Percentiles rank a stretch among this genome's conserved stretches.
Conservation (phyloP, 2,888 invertebrate genomes). For the Mythimna albipuncta region DNA sequence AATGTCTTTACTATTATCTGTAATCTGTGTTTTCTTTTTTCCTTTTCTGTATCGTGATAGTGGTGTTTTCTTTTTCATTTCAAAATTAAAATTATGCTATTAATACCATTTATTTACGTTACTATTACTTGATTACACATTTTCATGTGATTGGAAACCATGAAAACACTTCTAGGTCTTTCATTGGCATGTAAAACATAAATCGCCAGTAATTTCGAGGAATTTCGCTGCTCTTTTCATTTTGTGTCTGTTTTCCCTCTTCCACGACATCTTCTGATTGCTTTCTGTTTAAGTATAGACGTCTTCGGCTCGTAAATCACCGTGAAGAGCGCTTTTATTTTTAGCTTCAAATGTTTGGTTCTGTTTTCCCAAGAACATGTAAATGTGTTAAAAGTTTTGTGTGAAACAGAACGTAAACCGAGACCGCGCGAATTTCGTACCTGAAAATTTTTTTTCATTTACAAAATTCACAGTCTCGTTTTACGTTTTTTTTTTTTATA, state of each 20-base stretch:
- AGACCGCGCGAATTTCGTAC: constrained; percentile 19
- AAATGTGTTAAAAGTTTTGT: constrained; percentile 31
- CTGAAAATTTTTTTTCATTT: not conserved
- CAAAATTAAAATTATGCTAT: constrained; percentile 11
- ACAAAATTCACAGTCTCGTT: not conserved
- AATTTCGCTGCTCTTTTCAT: not conserved
- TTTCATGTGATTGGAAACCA: not conserved
- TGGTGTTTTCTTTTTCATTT: constrained; percentile 39
- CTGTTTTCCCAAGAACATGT: constrained; percentile 33
- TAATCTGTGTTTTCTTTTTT: constrained; percentile 64
- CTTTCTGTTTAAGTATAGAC: constrained; percentile 35
- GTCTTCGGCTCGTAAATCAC: constrained; percentile 48
- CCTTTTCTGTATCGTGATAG: constrained; percentile 53
- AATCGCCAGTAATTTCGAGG: not conserved
- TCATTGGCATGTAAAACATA: constrained; percentile 8
- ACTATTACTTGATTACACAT: not conserved
- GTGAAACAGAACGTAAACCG: constrained; percentile 49
- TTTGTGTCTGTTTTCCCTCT: constrained; percentile 39
- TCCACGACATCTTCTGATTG: constrained; percentile 48
- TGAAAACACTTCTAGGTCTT: constrained; percentile 9
- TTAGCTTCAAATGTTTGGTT: constrained; percentile 38
- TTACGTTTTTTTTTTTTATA: too few species aligned
- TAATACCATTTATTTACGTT: constrained; percentile 6
- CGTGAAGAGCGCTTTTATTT: constrained; percentile 43
- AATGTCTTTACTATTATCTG: constrained; percentile 55